Evolutionary conservation across 2,888 invertebrate species (phyloP), one percentile per base, ranked within the genome.

Genomic region (Encarsia formosa): DNA sequence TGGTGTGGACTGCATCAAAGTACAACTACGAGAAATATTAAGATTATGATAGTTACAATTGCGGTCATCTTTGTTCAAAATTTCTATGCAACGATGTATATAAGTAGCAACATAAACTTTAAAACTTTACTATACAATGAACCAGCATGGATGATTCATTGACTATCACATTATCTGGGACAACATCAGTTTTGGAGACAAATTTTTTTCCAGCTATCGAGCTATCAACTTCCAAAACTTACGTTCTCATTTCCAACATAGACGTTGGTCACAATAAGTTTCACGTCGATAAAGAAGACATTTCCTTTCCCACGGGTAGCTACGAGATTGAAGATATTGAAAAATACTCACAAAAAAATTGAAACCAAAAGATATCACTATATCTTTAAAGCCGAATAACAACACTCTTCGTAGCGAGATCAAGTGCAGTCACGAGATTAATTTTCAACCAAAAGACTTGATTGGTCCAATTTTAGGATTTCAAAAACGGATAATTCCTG

Each of bases 141-240:
- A 20, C 34, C 1, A 13, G 5, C 32, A 32, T 23, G 23, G 39
- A 26, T 39, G 6, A 55, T 40, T 64, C 66, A 19, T 49, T 62
- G 19, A 68, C 66, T n/a, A 41, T 66, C 20, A 66, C 63, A 8
- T 38, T 68, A 32, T 63, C 52, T 29, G 64, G 66, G 38, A 59
- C 52, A 11, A 50, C 57, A 5, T 63, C 59, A 26, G 50, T 58
- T 20, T 55, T 68, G 19, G 57, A 58, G 37, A 54, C 57, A 9
- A 42, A 60, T 44, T 63, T 59, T 47, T 66, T 60, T 52, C 20
- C 20, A 22, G 9, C 38, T 5, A 38, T 38, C 5, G 38, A 38
- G 15, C 13, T 20, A 11, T 11, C 15, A 15, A 9, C 34, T 6
- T 9, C 9, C 15, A 34, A 34, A 34, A 20, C 4, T 9, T 37